Conservation (phyloP, 1,140 invertebrate species). For the Saxidomus purpurata region DNA sequence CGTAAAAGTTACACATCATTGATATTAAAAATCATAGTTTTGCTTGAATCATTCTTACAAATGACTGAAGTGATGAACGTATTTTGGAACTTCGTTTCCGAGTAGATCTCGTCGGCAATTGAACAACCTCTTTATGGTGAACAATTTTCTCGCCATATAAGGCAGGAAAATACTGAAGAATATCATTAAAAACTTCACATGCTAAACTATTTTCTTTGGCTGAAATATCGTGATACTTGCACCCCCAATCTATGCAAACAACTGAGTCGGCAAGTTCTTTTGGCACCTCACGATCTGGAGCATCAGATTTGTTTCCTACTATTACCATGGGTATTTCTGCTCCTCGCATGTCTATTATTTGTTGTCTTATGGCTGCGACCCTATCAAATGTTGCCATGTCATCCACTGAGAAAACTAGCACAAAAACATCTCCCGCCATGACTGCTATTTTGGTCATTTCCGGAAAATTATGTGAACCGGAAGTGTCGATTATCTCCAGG, state of each 20-base stretch:
- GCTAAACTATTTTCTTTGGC: neutral
- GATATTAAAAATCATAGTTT: neutral
- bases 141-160: constrained; percentile 35
- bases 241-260: constrained; percentile 38
- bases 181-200: constrained; percentile 45
- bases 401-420: constrained; percentile 39
- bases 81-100: neutral
- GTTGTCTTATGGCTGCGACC: constrained; percentile 22
- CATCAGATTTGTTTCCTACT: constrained; percentile 39
- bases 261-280: constrained; percentile 48
- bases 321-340: constrained; percentile 18
- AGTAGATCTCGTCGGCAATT: neutral
- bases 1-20: too few relatives aligned
- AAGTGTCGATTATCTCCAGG: constrained; percentile 55
- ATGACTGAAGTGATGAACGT: neutral
- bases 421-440: constrained; percentile 46
- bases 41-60: constrained; percentile 4
- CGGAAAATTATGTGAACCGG: constrained; percentile 55
- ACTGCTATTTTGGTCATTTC: constrained; percentile 53
- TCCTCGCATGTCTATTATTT: constrained; percentile 28
- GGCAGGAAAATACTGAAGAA: constrained; percentile 21
- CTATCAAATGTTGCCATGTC: constrained; percentile 49
- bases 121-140: neutral
- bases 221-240: constrained; percentile 35
- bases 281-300: neutral